A percentile compares a stretch with the other conserved stretches of the same genome.
phyloP scores from a whole-genome alignment of 2,888 invertebrate species.

The Andrena marginata region DNA sequence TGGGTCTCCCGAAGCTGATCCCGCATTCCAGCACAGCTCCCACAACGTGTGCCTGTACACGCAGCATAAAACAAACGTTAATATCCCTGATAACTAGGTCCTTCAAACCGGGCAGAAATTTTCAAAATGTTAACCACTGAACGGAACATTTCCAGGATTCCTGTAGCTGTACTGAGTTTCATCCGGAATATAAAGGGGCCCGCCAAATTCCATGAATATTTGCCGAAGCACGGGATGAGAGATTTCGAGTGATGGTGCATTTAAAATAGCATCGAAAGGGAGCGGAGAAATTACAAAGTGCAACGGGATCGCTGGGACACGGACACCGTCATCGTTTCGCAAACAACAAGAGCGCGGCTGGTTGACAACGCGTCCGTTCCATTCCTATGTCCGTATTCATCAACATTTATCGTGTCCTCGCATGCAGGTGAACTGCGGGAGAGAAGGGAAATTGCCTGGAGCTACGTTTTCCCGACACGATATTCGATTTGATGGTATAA shows the following conservation, averaged over 20 bases:
- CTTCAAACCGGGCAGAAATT: background rate
- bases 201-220: background rate
- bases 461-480: constrained; percentile 38
- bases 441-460: constrained; percentile 31
- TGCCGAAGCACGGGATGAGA: background rate
- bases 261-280: constrained; percentile 16
- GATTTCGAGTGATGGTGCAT: background rate
- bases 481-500: constrained; percentile 64
- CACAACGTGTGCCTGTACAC: background rate
- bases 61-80: background rate
- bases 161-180: background rate
- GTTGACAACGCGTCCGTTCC: constrained; percentile 1
- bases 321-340: constrained; percentile 37
- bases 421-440: background rate
- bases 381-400: constrained; percentile 46
- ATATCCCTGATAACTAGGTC: constrained; percentile 1
- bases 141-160: background rate
- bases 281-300: constrained; percentile 45
- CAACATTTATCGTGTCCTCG: constrained; percentile 44
- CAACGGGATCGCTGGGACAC: constrained; percentile 32
- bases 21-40: background rate
- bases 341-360: constrained; percentile 31
- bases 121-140: no score
- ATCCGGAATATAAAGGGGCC: background rate
- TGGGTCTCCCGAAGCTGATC: background rate